A percentile compares a stretch with the other conserved stretches of the same genome.
phyloP scores from a whole-genome alignment of 1,140 invertebrate species.

The Eupristina koningsbergeri region DNA sequence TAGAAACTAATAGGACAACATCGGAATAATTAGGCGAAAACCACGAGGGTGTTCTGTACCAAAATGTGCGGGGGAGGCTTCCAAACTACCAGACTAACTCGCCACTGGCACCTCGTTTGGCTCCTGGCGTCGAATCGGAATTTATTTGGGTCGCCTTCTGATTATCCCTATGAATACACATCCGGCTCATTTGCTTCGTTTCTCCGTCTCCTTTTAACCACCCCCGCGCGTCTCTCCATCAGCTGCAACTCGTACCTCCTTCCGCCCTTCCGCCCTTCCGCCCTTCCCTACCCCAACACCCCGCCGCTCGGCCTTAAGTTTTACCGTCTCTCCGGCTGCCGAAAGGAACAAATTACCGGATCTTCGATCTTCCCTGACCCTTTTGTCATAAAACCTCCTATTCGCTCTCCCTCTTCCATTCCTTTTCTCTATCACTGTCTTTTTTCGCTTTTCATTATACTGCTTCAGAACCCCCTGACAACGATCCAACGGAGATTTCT shows the following conservation, averaged over 20 bases:
- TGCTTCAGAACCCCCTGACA: not conserved
- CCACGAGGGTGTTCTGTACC: slow-evolving; percentile 51
- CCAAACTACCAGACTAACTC: slow-evolving; percentile 7
- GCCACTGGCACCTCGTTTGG: slow-evolving; percentile 30
- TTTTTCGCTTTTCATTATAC: not conserved
- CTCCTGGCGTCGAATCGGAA: slow-evolving; percentile 48
- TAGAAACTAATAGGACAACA: slow-evolving; percentile 50
- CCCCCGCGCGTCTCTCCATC: not conserved
- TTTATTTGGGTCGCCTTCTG: slow-evolving; percentile 60
- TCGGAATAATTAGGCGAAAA: slow-evolving; percentile 61
- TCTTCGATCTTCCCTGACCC: not conserved
- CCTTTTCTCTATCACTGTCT: not conserved
- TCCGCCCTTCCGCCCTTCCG: not conserved
- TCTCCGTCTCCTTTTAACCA: not conserved
- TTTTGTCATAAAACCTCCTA: not conserved
- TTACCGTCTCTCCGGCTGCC: not conserved
- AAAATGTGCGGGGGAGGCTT: not conserved
- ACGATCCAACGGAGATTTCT: not conserved
- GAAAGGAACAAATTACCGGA: slow-evolving; percentile 31
- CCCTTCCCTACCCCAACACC: too few species aligned
- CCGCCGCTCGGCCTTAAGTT: too few species aligned
- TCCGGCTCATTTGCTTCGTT: slow-evolving; percentile 46
- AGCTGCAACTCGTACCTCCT: not conserved
- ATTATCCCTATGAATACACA: slow-evolving; percentile 61
- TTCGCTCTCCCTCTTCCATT: not conserved